Evolutionary conservation across 2,888 invertebrate species (phyloP), one percentile per base, ranked within the genome.

Genomic region (Micropterix aruncella): DNA sequence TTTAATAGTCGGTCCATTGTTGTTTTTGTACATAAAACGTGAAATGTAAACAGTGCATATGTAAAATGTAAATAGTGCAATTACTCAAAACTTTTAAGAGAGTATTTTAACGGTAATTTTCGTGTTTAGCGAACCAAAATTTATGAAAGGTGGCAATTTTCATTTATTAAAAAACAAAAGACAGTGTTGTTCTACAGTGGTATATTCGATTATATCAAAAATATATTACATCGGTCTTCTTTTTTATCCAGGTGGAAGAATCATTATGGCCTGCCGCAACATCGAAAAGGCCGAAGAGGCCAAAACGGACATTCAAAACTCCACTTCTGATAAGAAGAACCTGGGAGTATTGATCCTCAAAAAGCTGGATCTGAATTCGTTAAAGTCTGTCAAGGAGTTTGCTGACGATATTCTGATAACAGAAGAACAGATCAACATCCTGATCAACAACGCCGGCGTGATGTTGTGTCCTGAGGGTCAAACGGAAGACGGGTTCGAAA

Each of bases 391-490:
- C 1, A 56, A 69, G 12, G 60, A 64, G 44, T 81, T 79, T 53
- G 74, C 69, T 9, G 51, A 55, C 3, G 55, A 54, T n/a, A 54
- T 73, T 16, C 46, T 64, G 17, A 57, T 62, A 19, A 66, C 60
- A 3, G 74, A 79, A 54, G 17, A 55, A 0, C 56, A 59, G 15
- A 63, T 80, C 3, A 65, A 79, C 50, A 60, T 80, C 27, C 60
- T 81, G 12, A 67, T 81, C 5, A 80, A 80, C 52, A 81, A 81
- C 55, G 80, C 79, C 3, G 82, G 81, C 0, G 68, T 83, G 1
- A 80, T 82, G 80, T 69, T 75, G 59, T 76, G 77, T 43, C 78
- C 79, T 0, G 63, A 69, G 44, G 62, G 69, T 1, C 61, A 65
- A 43, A 80, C 82, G 0, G 72, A 70, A 40, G 82, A 83, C 52